Base-by-base conservation (phyloP, 1,140 invertebrate genomes). In the Sweltsa coloradensis region DNA sequence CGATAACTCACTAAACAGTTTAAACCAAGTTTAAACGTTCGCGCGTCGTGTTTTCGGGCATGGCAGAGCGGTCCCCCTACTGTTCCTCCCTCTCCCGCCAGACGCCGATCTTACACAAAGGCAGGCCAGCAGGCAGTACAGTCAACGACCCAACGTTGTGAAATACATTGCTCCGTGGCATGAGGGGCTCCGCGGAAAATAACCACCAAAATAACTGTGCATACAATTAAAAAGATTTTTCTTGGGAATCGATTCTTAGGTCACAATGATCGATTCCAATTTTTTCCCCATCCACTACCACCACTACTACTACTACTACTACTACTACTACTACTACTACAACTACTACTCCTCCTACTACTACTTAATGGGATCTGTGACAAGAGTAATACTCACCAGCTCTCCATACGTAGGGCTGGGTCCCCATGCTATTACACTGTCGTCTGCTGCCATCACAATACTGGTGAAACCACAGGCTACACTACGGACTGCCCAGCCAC, bases 351-450 rank as follows among this genome's bases (percentile, higher is more conserved):
- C 14, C 5, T 27, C 29, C 26, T 41, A 34, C 42, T 22, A 40
- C 2, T 23, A 23, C 18, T 23, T n/a, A n/a, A 31, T 14, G 46
- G 16, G 3, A 37, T 36, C 11, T 16, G 29, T 16, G 29, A 16
- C 29, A 31, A 31, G 23, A 50, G 19, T 7, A 19, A 1, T 47
- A 63, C 68, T 70, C 65, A 87, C 85, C 68, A 94, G 67, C 75
- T 94, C 91, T 4, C 91, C 91, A 60, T 84, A 95, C 3, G 88
- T 92, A 0, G 90, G 90, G 49, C 86, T 85, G 29, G 85, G 79
- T 5, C 91, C 91, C 89, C 89, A 95, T 27, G 83, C 83, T 50
- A 95, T 89, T 11, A 92, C 75, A 13, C 81, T 85, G 29, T 93
- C 86, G 61, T 96, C 91, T 2, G 91, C 90, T 6, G 86, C 79